These are phyloP conservation scores for Chydorus sphaericus DNA, from an alignment of 2,888 invertebrate species.

Conservation along the genomic window DNA sequence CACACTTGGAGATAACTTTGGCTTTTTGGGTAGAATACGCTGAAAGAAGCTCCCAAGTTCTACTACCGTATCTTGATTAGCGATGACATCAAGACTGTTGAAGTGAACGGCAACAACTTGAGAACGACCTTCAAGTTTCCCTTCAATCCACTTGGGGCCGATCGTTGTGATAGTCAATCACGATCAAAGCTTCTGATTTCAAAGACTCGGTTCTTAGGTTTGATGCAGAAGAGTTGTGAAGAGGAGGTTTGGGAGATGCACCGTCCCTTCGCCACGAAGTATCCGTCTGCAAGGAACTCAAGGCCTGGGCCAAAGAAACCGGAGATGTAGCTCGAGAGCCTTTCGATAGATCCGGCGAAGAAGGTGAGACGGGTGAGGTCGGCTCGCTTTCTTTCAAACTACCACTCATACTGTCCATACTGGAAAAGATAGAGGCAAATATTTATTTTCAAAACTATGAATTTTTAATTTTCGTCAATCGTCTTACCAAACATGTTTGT, in stretches of 20 bases:
- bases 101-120: slow-evolving; percentile 79
- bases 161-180: slow-evolving; percentile 57
- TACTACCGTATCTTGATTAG: slow-evolving; percentile 40
- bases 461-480: neutral
- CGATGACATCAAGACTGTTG: slow-evolving; percentile 86
- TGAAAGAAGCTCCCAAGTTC: slow-evolving; percentile 79
- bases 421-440: too few relatives aligned
- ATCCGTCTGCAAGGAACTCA: slow-evolving; percentile 31
- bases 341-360: slow-evolving; percentile 37
- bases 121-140: slow-evolving; percentile 31
- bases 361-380: slow-evolving; percentile 70
- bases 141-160: slow-evolving; percentile 22
- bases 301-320: slow-evolving; percentile 39
- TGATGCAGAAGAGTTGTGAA: too few relatives aligned
- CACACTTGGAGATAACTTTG: neutral
- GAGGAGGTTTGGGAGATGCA: neutral
- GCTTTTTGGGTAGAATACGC: slow-evolving; percentile 35
- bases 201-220: slow-evolving; percentile 17
- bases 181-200: slow-evolving; percentile 35
- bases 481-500: slow-evolving; percentile 45
- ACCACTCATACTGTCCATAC: slow-evolving; percentile 87
- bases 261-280: neutral
- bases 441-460: neutral
- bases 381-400: slow-evolving; percentile 84
- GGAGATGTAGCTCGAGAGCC: slow-evolving; percentile 32